Percentiles rank a stretch among this genome's conserved stretches.
These are phyloP conservation scores for Enteromius anoplus DNA, from an alignment of 2,797 vertebrate genomes.

Conservation along the genomic window DNA sequence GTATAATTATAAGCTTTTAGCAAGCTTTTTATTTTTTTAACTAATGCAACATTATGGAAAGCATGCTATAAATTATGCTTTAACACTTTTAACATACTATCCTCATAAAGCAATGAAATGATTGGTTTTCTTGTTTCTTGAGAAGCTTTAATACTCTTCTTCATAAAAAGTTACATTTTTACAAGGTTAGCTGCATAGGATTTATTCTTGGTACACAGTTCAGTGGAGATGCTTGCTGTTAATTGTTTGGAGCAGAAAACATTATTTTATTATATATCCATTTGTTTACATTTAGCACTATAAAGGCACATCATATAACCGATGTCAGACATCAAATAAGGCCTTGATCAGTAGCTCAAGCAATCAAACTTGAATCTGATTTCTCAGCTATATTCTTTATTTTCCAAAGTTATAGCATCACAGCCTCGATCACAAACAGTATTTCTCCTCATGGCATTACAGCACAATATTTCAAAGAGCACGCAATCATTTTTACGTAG, in stretches of 20 bases:
- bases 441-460: background rate
- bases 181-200: background rate
- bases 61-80: background rate
- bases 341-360: slow-evolving; percentile 22
- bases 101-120: background rate
- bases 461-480: slow-evolving; percentile 8
- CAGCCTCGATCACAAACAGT: background rate
- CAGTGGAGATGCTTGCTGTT: background rate
- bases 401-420: background rate
- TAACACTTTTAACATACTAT: background rate
- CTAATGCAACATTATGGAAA: background rate
- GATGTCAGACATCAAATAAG: background rate
- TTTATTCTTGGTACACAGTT: background rate
- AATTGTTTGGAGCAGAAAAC: slow-evolving; percentile 10
- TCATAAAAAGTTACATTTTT: background rate
- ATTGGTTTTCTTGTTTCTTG: background rate
- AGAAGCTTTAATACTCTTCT: background rate
- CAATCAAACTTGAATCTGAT: background rate
- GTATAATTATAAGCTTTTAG: background rate
- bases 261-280: background rate
- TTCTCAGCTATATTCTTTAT: background rate
- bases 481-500: slow-evolving; percentile 11
- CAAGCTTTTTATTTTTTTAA: background rate
- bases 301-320: background rate
- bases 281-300: background rate